Conservation (phyloP, 2,888 invertebrate genomes). For the Balanococcus diminutus region DNA sequence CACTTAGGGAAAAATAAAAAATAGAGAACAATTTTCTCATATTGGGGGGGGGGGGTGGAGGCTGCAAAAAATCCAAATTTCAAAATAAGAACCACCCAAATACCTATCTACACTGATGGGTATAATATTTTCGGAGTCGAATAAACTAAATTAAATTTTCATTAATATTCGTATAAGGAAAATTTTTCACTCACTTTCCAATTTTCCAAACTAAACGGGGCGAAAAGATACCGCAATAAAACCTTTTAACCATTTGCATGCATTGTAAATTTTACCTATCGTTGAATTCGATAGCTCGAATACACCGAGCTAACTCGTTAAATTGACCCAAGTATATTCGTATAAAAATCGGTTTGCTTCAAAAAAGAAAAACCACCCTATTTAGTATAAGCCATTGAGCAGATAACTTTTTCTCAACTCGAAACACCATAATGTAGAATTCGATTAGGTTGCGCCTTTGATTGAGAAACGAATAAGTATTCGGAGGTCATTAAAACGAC, state of each 20-base stretch:
- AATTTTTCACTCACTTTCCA: background rate
- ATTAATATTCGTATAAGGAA: background rate
- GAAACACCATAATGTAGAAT: background rate
- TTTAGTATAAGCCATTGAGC: background rate
- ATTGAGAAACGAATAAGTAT: constrained; percentile 19
- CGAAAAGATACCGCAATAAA: background rate
- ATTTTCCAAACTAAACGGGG: background rate
- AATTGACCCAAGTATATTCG: background rate
- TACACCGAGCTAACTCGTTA: background rate
- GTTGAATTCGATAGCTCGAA: background rate
- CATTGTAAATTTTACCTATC: background rate
- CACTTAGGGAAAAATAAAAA: no score
- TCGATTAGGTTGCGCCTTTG: background rate
- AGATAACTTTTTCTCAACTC: background rate
- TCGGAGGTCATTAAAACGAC: constrained; percentile 20
- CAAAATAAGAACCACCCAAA: no score
- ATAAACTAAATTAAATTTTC: background rate
- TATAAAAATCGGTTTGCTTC: background rate
- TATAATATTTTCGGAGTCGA: background rate
- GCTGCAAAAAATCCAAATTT: no score
- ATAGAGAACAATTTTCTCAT: no score
- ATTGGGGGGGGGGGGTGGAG: no score
- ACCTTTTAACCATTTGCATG: background rate
- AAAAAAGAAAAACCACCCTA: background rate
- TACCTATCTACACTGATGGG: no score